phyloP scores from a whole-genome alignment of 2,888 invertebrate species.

The Drosophila greeni region DNA sequence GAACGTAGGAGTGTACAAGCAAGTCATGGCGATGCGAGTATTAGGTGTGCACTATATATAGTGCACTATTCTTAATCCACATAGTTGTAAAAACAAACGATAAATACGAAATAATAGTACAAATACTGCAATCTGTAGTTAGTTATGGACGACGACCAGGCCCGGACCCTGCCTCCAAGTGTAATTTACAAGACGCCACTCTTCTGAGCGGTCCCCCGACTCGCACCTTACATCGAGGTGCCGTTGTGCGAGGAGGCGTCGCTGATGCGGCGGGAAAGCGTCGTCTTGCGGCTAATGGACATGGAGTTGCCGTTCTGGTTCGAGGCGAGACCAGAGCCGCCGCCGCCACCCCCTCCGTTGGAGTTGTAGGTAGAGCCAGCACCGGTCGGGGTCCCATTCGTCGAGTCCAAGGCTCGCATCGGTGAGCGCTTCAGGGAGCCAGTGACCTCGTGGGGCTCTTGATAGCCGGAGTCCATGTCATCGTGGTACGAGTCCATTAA shows the following conservation, averaged over 20 bases:
- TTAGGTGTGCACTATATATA: constrained; percentile 21
- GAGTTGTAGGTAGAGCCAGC: constrained; percentile 87
- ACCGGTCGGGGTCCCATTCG: constrained; percentile 69
- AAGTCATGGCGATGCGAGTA: constrained; percentile 25
- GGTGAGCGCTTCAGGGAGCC: constrained; percentile 76
- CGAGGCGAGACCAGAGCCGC: constrained; percentile 48
- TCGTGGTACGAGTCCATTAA: constrained; percentile 86
- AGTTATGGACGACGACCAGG: constrained; percentile 13
- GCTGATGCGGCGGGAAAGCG: constrained; percentile 77
- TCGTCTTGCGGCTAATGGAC: constrained; percentile 78
- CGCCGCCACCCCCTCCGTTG: constrained; percentile 3
- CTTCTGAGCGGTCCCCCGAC: background rate
- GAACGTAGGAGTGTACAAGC: constrained; percentile 24
- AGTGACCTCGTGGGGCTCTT: constrained; percentile 79
- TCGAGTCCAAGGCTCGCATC: constrained; percentile 85
- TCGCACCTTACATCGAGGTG: constrained; percentile 73
- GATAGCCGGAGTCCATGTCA: constrained; percentile 81
- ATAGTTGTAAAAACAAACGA: constrained; percentile 10
- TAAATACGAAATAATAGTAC: background rate
- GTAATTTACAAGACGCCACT: constrained; percentile 37
- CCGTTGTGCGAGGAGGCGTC: constrained; percentile 77
- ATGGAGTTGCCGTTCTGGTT: constrained; percentile 77
- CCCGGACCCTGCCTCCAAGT: constrained; percentile 12
- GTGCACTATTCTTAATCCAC: constrained; percentile 19
- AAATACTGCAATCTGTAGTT: constrained; percentile 16